Evolutionary conservation across 2,113 vertebrate species (phyloP).

Genomic region (Henicopernis longicauda): DNA sequence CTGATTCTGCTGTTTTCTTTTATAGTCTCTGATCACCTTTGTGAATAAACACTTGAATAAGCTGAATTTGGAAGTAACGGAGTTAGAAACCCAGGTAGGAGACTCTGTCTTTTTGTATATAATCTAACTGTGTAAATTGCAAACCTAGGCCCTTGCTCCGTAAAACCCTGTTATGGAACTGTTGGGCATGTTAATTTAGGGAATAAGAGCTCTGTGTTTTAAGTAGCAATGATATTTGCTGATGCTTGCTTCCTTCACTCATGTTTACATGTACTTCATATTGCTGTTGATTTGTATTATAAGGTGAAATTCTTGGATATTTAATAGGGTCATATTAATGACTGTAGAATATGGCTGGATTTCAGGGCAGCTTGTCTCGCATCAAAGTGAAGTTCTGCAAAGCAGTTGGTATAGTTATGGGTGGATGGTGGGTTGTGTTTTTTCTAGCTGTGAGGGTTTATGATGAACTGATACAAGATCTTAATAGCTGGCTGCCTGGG

Average conservation of each 20-base stretch:
- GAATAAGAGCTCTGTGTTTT: not conserved
- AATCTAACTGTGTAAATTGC: not conserved
- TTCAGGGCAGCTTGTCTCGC: not conserved
- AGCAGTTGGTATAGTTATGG: not conserved
- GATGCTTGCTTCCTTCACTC: not conserved
- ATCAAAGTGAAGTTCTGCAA: not conserved
- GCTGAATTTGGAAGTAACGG: constrained; percentile 85
- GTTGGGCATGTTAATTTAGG: not conserved
- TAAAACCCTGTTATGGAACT: not conserved
- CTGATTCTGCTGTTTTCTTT: not conserved
- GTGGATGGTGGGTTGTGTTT: not conserved
- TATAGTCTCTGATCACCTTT: constrained; percentile 84
- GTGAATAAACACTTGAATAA: constrained; percentile 89
- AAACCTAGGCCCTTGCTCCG: not conserved
- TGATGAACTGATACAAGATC: not conserved
- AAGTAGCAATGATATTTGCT: not conserved
- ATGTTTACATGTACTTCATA: not conserved
- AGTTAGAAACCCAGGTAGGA: constrained; percentile 84
- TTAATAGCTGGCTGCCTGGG: not conserved
- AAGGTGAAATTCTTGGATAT: not conserved
- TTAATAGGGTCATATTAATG: not conserved
- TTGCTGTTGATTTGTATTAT: not conserved
- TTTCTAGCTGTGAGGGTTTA: not conserved
- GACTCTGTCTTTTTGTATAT: not conserved
- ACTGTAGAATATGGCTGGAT: not conserved